Percentiles rank a stretch among this genome's conserved stretches.
Conservation (phyloP, 1,140 invertebrate species). For the Antheraea pernyi region DNA sequence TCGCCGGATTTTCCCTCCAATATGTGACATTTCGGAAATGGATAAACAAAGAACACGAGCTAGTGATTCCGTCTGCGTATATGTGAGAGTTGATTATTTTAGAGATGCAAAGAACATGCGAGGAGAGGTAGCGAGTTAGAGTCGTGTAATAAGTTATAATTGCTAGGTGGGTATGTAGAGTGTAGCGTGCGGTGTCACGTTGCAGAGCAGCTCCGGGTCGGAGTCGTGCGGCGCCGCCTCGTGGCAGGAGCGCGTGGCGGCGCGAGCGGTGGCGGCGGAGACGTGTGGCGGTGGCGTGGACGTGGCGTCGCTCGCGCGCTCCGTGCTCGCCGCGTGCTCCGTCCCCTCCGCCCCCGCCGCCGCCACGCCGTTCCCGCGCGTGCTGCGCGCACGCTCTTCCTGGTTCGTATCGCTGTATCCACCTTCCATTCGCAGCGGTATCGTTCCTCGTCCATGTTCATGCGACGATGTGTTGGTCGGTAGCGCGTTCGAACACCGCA, state of each 20-base stretch:
- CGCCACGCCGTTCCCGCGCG: conserved; percentile 15
- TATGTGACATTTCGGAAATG: too few relatives aligned
- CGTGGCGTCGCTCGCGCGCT: conserved; percentile 31
- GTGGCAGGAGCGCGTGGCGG: conserved; percentile 20
- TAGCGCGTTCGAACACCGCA: too few relatives aligned
- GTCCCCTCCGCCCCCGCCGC: conserved; percentile 5
- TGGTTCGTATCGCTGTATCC: conserved; percentile 29
- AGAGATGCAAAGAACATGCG: too few relatives aligned
- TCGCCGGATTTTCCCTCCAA: too few relatives aligned
- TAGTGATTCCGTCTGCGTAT: too few relatives aligned
- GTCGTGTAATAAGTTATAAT: too few relatives aligned
- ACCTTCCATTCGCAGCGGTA: too few relatives aligned
- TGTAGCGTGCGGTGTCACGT: neutral
- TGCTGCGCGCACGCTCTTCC: conserved; percentile 44
- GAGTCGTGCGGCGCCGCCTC: neutral
- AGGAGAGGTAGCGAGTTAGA: too few relatives aligned
- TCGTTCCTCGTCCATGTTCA: too few relatives aligned
- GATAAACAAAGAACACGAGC: too few relatives aligned
- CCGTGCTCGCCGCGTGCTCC: conserved; percentile 28
- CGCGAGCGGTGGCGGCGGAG: conserved; percentile 23
- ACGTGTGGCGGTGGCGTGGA: conserved; percentile 31
- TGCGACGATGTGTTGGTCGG: too few relatives aligned
- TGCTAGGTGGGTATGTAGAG: neutral
- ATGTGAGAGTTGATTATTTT: too few relatives aligned
- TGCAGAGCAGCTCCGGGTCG: neutral